These are phyloP conservation scores for Leptopilina syphax DNA, from an alignment of 2,888 invertebrate species.

Conservation along the genomic window DNA sequence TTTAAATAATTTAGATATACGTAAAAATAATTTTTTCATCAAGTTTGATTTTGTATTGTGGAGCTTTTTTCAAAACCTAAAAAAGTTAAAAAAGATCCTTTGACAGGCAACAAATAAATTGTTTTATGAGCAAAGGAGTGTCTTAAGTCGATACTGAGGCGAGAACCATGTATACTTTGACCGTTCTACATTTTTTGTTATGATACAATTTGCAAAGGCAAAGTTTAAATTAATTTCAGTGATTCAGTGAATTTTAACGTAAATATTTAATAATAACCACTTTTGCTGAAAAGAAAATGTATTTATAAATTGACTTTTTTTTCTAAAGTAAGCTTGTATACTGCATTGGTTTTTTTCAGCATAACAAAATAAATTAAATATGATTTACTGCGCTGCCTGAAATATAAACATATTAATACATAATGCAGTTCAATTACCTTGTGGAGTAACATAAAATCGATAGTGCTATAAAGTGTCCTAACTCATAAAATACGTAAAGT, in stretches of 20 bases:
- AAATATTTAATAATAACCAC: too few relatives aligned
- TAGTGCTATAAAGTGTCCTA: conserved; percentile 14
- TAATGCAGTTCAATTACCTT: conserved; percentile 15
- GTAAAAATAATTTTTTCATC: not conserved
- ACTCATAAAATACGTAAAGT: conserved; percentile 29
- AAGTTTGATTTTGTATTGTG: too few relatives aligned
- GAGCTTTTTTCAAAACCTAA: too few relatives aligned
- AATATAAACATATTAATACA: conserved; percentile 19
- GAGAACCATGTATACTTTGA: not conserved
- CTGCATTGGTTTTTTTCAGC: not conserved
- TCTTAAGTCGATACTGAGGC: not conserved
- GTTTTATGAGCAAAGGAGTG: conserved; percentile 27
- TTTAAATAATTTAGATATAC: too few relatives aligned
- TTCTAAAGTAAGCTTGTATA: too few relatives aligned
- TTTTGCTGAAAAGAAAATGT: too few relatives aligned
- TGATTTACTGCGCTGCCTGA: conserved; percentile 7
- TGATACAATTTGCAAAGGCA: conserved; percentile 22
- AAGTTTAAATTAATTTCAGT: conserved; percentile 31
- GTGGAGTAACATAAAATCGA: conserved; percentile 12
- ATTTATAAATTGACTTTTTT: too few relatives aligned
- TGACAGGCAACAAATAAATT: not conserved
- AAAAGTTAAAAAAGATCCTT: not conserved
- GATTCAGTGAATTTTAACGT: not conserved
- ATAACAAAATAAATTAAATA: not conserved
- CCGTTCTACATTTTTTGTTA: not conserved